Percentiles rank a stretch among this genome's conserved stretches.
Evolutionary conservation across 2,113 vertebrate genomes (phyloP).

Genomic region (Ia io): DNA sequence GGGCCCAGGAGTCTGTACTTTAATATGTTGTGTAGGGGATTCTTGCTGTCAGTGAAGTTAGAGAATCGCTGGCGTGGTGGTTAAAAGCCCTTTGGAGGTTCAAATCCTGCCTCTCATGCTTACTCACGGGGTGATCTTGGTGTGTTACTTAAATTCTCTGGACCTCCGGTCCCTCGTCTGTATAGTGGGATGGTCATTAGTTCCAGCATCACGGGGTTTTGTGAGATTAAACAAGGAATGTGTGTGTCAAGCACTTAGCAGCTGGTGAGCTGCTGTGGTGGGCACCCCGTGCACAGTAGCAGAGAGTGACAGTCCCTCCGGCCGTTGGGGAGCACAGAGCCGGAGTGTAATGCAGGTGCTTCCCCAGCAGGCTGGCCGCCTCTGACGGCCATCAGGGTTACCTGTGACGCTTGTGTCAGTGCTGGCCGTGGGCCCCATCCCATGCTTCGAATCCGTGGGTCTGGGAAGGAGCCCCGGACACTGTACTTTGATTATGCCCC

Average conservation of each 20-base stretch:
- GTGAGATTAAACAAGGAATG: background rate
- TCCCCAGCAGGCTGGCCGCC: background rate
- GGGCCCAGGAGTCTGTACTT: background rate
- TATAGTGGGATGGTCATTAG: background rate
- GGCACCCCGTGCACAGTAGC: background rate
- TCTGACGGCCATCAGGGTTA: background rate
- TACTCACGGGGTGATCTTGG: background rate
- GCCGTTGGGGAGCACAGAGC: accelerated
- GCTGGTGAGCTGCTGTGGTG: background rate
- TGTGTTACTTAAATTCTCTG: background rate
- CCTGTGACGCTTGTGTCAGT: background rate
- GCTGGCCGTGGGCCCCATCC: background rate
- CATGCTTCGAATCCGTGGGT: background rate
- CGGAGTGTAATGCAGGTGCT: accelerated
- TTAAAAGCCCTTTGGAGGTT: background rate
- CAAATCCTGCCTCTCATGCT: background rate
- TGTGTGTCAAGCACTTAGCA: background rate
- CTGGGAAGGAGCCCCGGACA: background rate
- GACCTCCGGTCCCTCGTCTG: background rate
- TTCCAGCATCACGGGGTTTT: background rate
- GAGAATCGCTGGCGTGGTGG: background rate
- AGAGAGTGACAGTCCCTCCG: background rate
- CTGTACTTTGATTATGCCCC: background rate
- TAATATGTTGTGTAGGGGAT: background rate
- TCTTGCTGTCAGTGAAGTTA: background rate